Base-by-base conservation (phyloP, 2,888 invertebrate species). In the Lordiphosa fenestrarum region DNA sequence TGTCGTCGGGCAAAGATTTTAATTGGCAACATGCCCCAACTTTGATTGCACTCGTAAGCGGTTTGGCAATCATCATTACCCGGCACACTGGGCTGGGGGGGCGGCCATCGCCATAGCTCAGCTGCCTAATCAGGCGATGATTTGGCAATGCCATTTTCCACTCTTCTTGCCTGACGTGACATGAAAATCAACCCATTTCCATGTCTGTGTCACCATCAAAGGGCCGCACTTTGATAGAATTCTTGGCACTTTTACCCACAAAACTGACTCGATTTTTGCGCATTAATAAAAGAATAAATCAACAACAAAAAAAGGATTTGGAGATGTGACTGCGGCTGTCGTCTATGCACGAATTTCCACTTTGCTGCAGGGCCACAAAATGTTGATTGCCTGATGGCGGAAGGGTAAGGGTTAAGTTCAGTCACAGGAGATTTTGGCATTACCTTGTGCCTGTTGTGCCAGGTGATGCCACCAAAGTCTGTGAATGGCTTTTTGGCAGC, bases 31-130 rank as follows among this genome's bases (percentile, higher is more conserved):
- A 53, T 63, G 25, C 58, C 37, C 33, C 25, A 75, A 69, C 65
- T 78, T 66, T 69, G 73, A 73, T 70, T 73, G 60, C 70, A 25
- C 33, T 81, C 83, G 75, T 77, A 81, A 84, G 84, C 78, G 77
- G 78, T 77, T 73, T 63, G 49, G 74, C 82, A 77, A 77, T 77
- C 77, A 77, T 64, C 84, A 77, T 77, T 77, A 84, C 58, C 62
- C 53, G 48, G 46, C 38, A 21, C 10, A 48, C 35, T 72, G 53
- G 60, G 60, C 23, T 37, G 23, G 21, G 30, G 12, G n/a, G 23
- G 15, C 15, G 21, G 30, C 21, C 15, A 6, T 15, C n/a, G 41
- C 37, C 12, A 19, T 49, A 49, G 10, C 33, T 36, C 48, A 19
- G 36, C 9, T 42, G 41, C 38, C 33, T 53, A 42, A 54, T 63